These are phyloP conservation scores for Scleropages formosus DNA, from an alignment of 2,797 vertebrate species.

Conservation along the genomic window DNA sequence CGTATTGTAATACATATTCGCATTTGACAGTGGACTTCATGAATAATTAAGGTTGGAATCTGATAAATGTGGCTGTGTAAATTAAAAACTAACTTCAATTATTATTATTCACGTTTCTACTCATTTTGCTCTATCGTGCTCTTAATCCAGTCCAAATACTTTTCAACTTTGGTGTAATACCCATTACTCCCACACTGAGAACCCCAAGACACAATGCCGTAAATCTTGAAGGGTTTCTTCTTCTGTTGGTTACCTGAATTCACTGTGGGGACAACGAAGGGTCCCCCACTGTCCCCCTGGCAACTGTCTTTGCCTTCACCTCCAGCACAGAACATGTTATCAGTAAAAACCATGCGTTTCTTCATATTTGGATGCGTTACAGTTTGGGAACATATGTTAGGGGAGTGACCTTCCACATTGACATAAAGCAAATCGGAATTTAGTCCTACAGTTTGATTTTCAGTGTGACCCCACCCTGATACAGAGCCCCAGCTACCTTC, in stretches of 20 bases:
- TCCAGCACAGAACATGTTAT: conserved; percentile 92
- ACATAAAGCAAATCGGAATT: conserved; percentile 49
- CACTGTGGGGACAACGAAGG: conserved; percentile 63
- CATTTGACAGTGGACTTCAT: not conserved
- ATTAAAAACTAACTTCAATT: not conserved
- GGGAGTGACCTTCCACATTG: conserved; percentile 46
- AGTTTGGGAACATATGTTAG: conserved; percentile 30
- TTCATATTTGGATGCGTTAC: not conserved
- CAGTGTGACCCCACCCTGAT: conserved; percentile 70
- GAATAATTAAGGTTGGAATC: not conserved
- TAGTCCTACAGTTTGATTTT: fast-evolving
- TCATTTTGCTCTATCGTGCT: conserved; percentile 64
- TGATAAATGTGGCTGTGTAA: not conserved
- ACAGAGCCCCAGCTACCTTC: conserved; percentile 64
- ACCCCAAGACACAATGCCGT: conserved; percentile 88
- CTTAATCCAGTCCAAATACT: conserved; percentile 85
- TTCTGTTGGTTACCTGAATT: not conserved
- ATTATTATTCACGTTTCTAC: not conserved
- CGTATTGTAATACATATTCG: not conserved
- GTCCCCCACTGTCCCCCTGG: conserved; percentile 79
- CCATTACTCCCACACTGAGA: conserved; percentile 65
- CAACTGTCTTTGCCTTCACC: conserved; percentile 73
- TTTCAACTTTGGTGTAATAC: conserved; percentile 83
- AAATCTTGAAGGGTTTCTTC: conserved; percentile 59
- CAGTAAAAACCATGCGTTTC: conserved; percentile 53